These are phyloP conservation scores for Diadema setosum DNA, from an alignment of 35 echinoderm and acorn worm genomes.

Conservation along the genomic window DNA sequence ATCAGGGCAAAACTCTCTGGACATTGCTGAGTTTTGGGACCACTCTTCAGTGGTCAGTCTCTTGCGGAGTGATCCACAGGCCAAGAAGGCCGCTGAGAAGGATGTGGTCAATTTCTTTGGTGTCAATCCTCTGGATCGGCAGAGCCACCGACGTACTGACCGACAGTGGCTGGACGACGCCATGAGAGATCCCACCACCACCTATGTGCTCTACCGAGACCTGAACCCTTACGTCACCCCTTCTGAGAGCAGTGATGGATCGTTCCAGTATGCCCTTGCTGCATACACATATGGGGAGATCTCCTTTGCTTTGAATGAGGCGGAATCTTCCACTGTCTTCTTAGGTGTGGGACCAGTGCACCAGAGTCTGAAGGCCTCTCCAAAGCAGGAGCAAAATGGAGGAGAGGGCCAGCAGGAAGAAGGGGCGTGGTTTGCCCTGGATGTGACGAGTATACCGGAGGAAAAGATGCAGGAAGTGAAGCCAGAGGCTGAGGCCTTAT, in stretches of 20 bases:
- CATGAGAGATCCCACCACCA: slow-evolving; percentile 33
- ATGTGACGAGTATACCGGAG: slow-evolving; percentile 42
- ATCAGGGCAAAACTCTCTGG: slow-evolving; percentile 82
- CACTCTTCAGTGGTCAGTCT: slow-evolving; percentile 27
- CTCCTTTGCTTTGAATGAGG: slow-evolving; percentile 31
- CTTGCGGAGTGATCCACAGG: background rate
- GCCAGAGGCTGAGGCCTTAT: slow-evolving; percentile 44
- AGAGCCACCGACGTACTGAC: slow-evolving; percentile 31
- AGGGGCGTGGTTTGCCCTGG: slow-evolving; percentile 77
- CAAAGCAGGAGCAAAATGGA: background rate
- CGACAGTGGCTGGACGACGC: slow-evolving; percentile 63
- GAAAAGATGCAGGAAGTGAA: slow-evolving; percentile 43
- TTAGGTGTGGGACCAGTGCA: slow-evolving; percentile 44
- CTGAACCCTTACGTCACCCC: slow-evolving; percentile 49
- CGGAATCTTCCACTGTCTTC: slow-evolving; percentile 40
- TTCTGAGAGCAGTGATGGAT: slow-evolving; percentile 34
- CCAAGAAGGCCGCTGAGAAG: background rate
- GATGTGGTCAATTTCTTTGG: slow-evolving; percentile 82
- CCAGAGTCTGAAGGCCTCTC: background rate
- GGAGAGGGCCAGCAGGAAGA: background rate
- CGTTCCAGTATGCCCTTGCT: slow-evolving; percentile 38
- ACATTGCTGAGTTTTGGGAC: slow-evolving; percentile 96
- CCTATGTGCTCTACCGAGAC: slow-evolving; percentile 61
- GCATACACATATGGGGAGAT: slow-evolving; percentile 44
- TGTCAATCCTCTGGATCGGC: slow-evolving; percentile 64